Conservation (phyloP, 1,140 invertebrate genomes). For the Neodiprion lecontei region DNA sequence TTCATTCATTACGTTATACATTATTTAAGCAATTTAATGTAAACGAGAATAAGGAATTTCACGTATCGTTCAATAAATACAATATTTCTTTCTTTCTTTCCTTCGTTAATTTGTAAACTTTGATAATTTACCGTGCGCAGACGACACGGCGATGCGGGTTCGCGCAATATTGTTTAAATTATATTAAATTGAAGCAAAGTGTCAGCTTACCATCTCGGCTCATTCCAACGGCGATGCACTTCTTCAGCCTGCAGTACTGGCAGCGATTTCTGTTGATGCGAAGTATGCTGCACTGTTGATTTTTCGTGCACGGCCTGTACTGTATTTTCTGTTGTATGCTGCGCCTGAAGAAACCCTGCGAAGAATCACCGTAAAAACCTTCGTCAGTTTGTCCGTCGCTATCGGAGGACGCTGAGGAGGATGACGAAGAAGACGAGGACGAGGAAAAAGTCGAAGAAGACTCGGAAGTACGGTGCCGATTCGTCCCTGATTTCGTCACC, state of each 20-base stretch:
- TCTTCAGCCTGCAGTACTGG: conserved; percentile 96
- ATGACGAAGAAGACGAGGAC: conserved; percentile 41
- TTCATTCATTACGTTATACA: background rate
- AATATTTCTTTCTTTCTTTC: conserved; percentile 1
- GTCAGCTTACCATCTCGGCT: conserved; percentile 89
- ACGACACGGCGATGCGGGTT: background rate
- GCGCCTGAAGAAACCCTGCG: conserved; percentile 82
- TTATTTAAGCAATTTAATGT: conserved; percentile 8
- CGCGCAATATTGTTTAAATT: background rate
- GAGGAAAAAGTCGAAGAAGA: background rate
- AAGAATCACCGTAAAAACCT: conserved; percentile 62
- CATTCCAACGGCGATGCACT: conserved; percentile 98
- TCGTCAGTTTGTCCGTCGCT: conserved; percentile 57
- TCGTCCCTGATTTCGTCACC: background rate
- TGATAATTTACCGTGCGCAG: background rate
- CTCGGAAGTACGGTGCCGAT: background rate
- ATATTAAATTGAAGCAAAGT: background rate
- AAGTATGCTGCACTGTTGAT: conserved; percentile 96
- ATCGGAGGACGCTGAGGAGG: conserved; percentile 55
- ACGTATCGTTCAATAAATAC: background rate
- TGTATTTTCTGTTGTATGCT: conserved; percentile 98
- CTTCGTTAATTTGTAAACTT: background rate
- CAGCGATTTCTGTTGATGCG: conserved; percentile 97
- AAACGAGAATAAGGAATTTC: too few relatives aligned
- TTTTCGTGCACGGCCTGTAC: conserved; percentile 96